These are phyloP conservation scores for Caenorhabditis uteleia DNA, from an alignment of 2,888 invertebrate species.

Conservation along the genomic window DNA sequence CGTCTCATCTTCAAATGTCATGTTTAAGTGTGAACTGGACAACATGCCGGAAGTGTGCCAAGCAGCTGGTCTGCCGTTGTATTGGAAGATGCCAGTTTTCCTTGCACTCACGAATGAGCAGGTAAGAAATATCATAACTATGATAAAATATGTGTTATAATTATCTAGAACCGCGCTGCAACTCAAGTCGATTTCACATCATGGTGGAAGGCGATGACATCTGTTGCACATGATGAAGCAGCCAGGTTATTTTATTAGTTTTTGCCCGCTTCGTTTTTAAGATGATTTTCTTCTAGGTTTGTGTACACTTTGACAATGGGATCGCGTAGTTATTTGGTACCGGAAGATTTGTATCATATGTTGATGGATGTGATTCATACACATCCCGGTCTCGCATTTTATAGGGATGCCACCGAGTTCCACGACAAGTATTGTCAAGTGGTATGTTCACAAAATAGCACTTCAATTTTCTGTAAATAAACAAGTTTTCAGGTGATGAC, in stretches of 20 bases:
- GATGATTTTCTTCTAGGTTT: conserved; percentile 41
- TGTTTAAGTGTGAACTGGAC: conserved; percentile 42
- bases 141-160: neutral
- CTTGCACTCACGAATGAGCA: conserved; percentile 70
- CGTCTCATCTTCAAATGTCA: too few relatives aligned
- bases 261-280: neutral
- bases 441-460: conserved; percentile 74
- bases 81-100: conserved; percentile 97
- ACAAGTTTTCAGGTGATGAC: conserved; percentile 82
- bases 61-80: conserved; percentile 89
- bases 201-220: conserved; percentile 61
- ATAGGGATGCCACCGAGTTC: conserved; percentile 96
- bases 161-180: conserved; percentile 40
- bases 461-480: neutral
- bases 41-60: conserved; percentile 73
- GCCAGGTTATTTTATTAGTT: conserved; percentile 50
- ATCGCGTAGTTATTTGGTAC: conserved; percentile 72
- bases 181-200: conserved; percentile 53
- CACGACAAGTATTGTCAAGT: conserved; percentile 98
- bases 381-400: conserved; percentile 83
- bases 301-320: conserved; percentile 73
- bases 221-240: conserved; percentile 66
- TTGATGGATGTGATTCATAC: conserved; percentile 90
- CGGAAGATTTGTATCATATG: conserved; percentile 88
- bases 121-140: too few relatives aligned